phyloP scores from a whole-genome alignment of 2,797 vertebrate species.

The Uromys caudimaculatus region DNA sequence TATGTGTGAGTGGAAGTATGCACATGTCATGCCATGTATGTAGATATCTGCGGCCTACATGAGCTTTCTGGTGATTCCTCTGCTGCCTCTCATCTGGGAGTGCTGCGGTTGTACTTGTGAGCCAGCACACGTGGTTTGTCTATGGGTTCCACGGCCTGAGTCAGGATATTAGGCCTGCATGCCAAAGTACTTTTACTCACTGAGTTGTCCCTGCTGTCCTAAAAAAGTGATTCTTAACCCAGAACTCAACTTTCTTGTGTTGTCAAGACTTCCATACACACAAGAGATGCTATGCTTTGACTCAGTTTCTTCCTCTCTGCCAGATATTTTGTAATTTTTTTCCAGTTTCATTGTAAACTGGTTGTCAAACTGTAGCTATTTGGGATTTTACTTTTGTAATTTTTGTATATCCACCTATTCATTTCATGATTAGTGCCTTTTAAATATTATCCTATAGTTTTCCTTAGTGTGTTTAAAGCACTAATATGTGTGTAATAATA shows the following conservation, averaged over 20 bases:
- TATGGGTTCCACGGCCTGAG: background rate
- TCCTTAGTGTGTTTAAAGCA: constrained; percentile 45
- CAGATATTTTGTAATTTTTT: constrained; percentile 22
- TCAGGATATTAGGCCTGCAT: background rate
- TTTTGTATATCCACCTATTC: background rate
- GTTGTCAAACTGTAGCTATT: constrained; percentile 13
- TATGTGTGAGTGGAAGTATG: background rate
- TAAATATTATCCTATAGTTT: constrained; percentile 23
- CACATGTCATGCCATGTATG: background rate
- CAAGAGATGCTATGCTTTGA: background rate
- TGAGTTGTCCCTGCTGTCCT: background rate
- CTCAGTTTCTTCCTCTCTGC: background rate
- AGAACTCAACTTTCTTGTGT: background rate
- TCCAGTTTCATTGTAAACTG: constrained; percentile 49
- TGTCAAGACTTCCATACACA: constrained; percentile 23
- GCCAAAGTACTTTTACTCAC: background rate
- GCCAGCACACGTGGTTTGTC: too few species aligned
- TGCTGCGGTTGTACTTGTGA: background rate
- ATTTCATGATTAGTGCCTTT: constrained; percentile 51
- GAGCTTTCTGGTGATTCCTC: background rate
- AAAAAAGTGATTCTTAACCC: constrained; percentile 35
- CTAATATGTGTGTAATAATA: background rate
- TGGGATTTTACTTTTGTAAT: constrained; percentile 7
- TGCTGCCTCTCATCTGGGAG: background rate
- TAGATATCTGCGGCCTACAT: background rate